Percentiles rank a stretch among this genome's conserved stretches.
Evolutionary conservation across 2,888 invertebrate genomes (phyloP).

Genomic region (Nemurella pictetii): DNA sequence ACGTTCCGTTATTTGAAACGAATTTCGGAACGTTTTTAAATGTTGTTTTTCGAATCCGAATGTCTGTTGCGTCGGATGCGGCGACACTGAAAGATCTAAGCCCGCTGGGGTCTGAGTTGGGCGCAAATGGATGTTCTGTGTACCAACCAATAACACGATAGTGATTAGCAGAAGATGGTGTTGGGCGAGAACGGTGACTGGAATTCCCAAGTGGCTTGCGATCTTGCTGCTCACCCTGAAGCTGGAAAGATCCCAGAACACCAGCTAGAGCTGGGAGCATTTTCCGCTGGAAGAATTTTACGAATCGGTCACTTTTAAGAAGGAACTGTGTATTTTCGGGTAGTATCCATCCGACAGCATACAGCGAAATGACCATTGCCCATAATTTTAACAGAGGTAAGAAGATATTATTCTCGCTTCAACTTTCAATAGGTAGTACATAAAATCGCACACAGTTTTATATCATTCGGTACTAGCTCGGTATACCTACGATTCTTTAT

Average conservation of each 20-base stretch:
- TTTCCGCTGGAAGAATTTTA: background rate
- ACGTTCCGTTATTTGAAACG: background rate
- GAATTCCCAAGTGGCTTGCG: conserved; percentile 32
- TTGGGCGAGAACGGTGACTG: conserved; percentile 1
- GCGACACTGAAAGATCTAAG: background rate
- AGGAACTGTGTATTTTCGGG: background rate
- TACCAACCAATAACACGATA: background rate
- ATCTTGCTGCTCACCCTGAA: background rate
- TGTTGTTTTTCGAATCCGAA: background rate
- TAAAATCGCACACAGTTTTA: background rate
- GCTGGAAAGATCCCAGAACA: background rate
- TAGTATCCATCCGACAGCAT: background rate
- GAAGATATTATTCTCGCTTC: background rate
- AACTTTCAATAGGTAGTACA: too few species aligned
- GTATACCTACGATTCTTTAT: background rate
- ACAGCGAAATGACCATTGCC: background rate
- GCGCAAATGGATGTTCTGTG: conserved; percentile 17
- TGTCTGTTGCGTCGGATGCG: background rate
- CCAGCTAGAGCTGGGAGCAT: background rate
- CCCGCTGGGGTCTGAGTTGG: background rate
- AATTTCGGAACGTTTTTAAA: background rate
- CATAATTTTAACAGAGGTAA: background rate
- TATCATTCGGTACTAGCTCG: background rate
- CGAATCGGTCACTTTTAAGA: background rate
- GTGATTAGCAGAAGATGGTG: conserved; percentile 34